phyloP scores from a whole-genome alignment of 2,888 invertebrate species.

The Lepas anatifera region DNA sequence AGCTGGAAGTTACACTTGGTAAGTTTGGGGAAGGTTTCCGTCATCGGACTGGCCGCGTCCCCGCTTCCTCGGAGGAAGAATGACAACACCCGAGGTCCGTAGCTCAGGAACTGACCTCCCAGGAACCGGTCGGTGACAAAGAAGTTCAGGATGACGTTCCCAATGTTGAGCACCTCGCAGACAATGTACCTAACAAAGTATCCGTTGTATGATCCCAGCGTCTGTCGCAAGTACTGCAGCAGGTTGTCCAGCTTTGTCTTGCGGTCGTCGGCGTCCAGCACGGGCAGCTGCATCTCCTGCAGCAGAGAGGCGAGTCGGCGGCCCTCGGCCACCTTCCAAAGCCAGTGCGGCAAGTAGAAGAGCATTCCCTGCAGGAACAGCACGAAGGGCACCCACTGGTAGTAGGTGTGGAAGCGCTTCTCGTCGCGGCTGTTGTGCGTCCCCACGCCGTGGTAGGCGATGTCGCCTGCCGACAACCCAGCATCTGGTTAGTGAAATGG shows the following conservation, averaged over 20 bases:
- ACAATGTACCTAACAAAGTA: slow-evolving; percentile 78
- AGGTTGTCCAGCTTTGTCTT: slow-evolving; percentile 44
- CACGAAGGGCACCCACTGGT: slow-evolving; percentile 89
- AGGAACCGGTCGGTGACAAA: slow-evolving; percentile 75
- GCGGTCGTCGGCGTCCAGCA: slow-evolving; percentile 36
- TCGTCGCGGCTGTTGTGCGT: neutral
- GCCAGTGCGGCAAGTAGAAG: slow-evolving; percentile 79
- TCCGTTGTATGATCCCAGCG: slow-evolving; percentile 67
- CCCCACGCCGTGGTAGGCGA: neutral
- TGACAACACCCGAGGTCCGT: slow-evolving; percentile 38
- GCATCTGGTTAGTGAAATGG: no score
- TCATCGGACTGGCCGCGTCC: slow-evolving; percentile 64
- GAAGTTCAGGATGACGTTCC: slow-evolving; percentile 50
- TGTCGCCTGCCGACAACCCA: neutral
- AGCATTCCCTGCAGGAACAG: slow-evolving; percentile 54
- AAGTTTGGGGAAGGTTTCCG: slow-evolving; percentile 61
- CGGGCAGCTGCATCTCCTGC: slow-evolving; percentile 61
- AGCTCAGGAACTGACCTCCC: slow-evolving; percentile 63
- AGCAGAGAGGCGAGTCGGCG: slow-evolving; percentile 77
- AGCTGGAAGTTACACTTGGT: slow-evolving; percentile 88
- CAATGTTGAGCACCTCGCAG: slow-evolving; percentile 54
- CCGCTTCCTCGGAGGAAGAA: slow-evolving; percentile 51
- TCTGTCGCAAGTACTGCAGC: slow-evolving; percentile 54
- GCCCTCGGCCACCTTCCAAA: slow-evolving; percentile 88
- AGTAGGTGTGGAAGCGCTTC: slow-evolving; percentile 63